Percentiles rank a stretch among this genome's conserved stretches.
These are phyloP conservation scores for Chymomyza fuscimana DNA, from an alignment of 2,888 invertebrate genomes.

Conservation along the genomic window DNA sequence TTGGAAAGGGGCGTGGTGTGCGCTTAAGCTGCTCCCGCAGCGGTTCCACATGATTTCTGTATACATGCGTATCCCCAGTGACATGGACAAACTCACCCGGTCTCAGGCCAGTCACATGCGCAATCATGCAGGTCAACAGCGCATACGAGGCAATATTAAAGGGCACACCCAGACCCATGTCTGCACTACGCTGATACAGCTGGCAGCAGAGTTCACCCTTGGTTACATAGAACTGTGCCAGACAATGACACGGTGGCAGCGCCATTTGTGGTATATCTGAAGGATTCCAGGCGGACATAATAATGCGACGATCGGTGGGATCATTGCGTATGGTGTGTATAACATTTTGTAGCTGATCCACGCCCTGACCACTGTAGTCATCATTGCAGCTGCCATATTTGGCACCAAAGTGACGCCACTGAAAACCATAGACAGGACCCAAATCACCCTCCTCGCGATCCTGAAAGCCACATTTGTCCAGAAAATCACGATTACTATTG, in stretches of 20 bases:
- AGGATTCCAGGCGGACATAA: slow-evolving; percentile 97
- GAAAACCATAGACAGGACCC: slow-evolving; percentile 97
- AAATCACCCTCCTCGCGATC: slow-evolving; percentile 95
- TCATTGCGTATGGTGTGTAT: slow-evolving; percentile 89
- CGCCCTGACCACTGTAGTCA: slow-evolving; percentile 89
- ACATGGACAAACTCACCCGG: slow-evolving; percentile 96
- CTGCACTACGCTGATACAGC: slow-evolving; percentile 96
- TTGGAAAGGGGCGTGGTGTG: slow-evolving; percentile 89
- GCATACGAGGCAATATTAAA: slow-evolving; percentile 98
- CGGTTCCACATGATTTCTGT: slow-evolving; percentile 92
- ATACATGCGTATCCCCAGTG: slow-evolving; percentile 97
- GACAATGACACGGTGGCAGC: slow-evolving; percentile 95
- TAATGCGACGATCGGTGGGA: slow-evolving; percentile 92
- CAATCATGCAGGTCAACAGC: slow-evolving; percentile 95
- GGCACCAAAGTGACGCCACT: slow-evolving; percentile 98
- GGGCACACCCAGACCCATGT: slow-evolving; percentile 97
- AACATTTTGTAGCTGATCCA: slow-evolving; percentile 92
- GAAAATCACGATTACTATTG: slow-evolving; percentile 91
- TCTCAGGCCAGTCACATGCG: slow-evolving; percentile 92
- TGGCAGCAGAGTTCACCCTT: slow-evolving; percentile 91
- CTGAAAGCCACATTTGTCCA: slow-evolving; percentile 90
- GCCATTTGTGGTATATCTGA: slow-evolving; percentile 93
- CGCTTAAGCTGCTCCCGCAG: slow-evolving; percentile 89
- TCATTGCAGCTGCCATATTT: slow-evolving; percentile 89
- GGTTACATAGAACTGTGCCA: slow-evolving; percentile 95